Conservation (phyloP, 2,797 vertebrate species). For the Morus bassanus region DNA sequence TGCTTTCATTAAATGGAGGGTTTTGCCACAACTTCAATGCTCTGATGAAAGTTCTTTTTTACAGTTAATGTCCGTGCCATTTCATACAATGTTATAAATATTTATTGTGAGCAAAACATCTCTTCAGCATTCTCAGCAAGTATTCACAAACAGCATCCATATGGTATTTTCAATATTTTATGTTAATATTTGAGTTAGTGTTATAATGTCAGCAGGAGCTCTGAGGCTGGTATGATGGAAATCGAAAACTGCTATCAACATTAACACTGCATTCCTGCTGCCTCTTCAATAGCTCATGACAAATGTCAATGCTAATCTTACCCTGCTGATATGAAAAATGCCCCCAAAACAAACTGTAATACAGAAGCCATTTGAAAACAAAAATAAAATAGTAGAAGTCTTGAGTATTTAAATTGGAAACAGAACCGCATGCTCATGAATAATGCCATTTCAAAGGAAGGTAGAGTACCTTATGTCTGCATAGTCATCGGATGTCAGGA, state of each 20-base stretch:
- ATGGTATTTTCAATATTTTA: constrained; percentile 67
- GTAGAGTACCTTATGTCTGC: neutral
- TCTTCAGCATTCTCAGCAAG: constrained; percentile 37
- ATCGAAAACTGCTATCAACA: constrained; percentile 14
- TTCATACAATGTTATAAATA: constrained; percentile 37
- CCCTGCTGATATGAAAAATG: constrained; percentile 24
- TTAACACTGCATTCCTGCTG: constrained; percentile 22
- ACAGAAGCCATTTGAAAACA: neutral
- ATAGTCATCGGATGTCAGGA: neutral
- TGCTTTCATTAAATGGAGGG: neutral
- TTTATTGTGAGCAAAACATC: constrained; percentile 12
- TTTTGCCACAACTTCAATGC: neutral
- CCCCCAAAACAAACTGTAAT: constrained; percentile 5
- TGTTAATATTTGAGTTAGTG: constrained; percentile 63
- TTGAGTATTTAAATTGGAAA: neutral
- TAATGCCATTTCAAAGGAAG: constrained; percentile 3
- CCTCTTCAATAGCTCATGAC: constrained; percentile 25
- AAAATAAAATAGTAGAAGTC: neutral
- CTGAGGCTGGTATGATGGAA: constrained; percentile 28
- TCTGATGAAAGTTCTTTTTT: neutral
- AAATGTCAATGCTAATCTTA: constrained; percentile 50
- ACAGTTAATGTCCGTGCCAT: neutral
- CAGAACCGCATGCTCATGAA: neutral
- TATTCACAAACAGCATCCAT: constrained; percentile 34
- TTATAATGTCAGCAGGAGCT: constrained; percentile 47